Base-by-base conservation (phyloP, 2,888 invertebrate genomes). In the Hemistola chrysoprasaria region DNA sequence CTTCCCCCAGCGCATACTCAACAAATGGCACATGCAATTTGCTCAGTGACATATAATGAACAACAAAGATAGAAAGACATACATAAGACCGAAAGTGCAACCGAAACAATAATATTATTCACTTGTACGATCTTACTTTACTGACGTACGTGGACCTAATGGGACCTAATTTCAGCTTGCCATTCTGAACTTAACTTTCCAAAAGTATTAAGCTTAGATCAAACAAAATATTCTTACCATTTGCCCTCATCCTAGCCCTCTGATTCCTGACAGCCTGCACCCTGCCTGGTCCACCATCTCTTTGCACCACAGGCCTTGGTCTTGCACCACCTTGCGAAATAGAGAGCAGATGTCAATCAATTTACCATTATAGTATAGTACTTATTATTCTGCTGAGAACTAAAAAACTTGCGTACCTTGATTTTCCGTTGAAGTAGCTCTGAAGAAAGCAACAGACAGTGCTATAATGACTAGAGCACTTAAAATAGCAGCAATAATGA, bases 231-330 rank as follows among this genome's bases (percentile, higher is more conserved):
- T 31, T 20, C 37, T 56, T 77, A 88, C 89, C 90, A 72, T 90
- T 90, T 6, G 90, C 91, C 67, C 92, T 88, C 83, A 93, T 88
- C 42, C 93, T 83, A 22, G 91, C 92, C 31, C 95, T 91, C 61
- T 93, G 92, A 74, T 94, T 94, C 50, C 95, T 90, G 2, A 93
- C 92, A 21, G 93, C 93, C 62, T 93, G 94, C 0, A 93, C 94
- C 61, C 95, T 89, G 32, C 94, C 90, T 9, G 92, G 92, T 0
- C 90, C 90, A 28, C 91, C 92, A 70, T 92, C 91, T 53, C 82
- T 68, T 37, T 75, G 84, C 1, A 58, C 79, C 0, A 78, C 83
- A 34, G 84, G 77, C 46, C 82, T 69, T 6, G 85, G 81, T 49
- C 72, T 74, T 2, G 71, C 77, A 39, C 66, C 78, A 65, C 65